Evolutionary conservation across 2,797 vertebrate genomes (phyloP), one percentile per base, ranked within the genome.

Genomic region (Neostethus bicornis): DNA sequence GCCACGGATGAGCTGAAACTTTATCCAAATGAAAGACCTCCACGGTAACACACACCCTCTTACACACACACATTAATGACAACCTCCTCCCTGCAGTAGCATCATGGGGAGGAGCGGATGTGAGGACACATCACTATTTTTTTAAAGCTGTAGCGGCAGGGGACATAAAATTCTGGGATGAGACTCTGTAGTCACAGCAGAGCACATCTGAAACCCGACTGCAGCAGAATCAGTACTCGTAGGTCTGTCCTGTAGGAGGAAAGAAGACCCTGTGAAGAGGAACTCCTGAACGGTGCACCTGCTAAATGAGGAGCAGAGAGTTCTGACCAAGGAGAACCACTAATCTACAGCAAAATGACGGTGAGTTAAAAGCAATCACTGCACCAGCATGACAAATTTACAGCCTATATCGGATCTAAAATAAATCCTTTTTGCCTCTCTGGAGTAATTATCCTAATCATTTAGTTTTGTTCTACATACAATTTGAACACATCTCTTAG

Each of bases 341-440:
- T 19, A 46, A 67, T 42, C 35, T 17, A 58, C 72, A 51, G 39
- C 74, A 79, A 21, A 6, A 88, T 88, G 84, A 80, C 84, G 34
- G 86, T 88, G 64, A 86, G 86, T 75, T 0, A 0, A 23, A 5
- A 16, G n/a, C 3, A 21, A 20, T 45, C 16, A 14, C n/a, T 34
- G 23, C 31, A 37, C 7, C 2, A 14, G 14, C 32, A 6, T 1
- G 11, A 20, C 1, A 16, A 12, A 20, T 11, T n/a, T n/a, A n/a
- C n/a, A n/a, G n/a, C n/a, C n/a, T n/a, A n/a, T n/a, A n/a, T n/a
- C n/a, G n/a, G n/a, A n/a, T n/a, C n/a, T n/a, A n/a, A n/a, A n/a
- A n/a, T n/a, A 13, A 14, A 13, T 13, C 2, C 13, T 14, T 24
- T 35, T 8, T 4, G 6, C 17, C 5, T 50, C 3, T 6, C 2